Base-by-base conservation (phyloP, 2,113 vertebrate genomes). In the Chaetura pelagica region DNA sequence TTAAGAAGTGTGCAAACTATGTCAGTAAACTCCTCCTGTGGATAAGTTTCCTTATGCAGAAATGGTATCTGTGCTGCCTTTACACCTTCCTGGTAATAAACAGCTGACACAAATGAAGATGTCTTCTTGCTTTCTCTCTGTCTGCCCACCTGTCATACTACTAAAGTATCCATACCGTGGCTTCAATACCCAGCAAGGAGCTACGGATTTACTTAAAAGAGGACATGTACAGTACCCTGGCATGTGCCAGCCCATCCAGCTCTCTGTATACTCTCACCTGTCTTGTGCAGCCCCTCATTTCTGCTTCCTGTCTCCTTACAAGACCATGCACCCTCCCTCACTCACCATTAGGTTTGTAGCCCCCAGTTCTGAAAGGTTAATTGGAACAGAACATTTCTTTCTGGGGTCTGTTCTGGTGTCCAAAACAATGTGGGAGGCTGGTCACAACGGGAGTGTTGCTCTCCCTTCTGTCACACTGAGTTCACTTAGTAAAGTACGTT, bases 401-500 rank as follows among this genome's bases (percentile, higher is more conserved):
- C 81, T 23, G 8, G 84, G 66, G 40, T 94, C 80, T 92, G 83
- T 88, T 95, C 96, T 84, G 87, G 92, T 77, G 93, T 97, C 92
- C 96, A 96, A 93, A 96, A 87, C 80, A 84, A 87, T 0, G 32
- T 27, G 90, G 83, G 93, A 92, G 82, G 91, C 92, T 83, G 84
- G 95, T 95, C 81, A 84, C 89, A 92, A 80, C 4, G 10, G 93
- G 84, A 89, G 86, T 7, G 61, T 69, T 82, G 96, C 87, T 92
- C 88, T 96, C 95, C 91, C 96, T 75, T 90, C 95, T 76, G 82
- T 86, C 93, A 93, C 92, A 91, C 92, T 11, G 85, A 97, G 97
- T 98, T 97, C 97, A 72, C 87, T 93, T 94, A 91, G 95, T 86
- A 96, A 90, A 97, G 87, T 87, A 96, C 19, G 27, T 96, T 96